A percentile compares a stretch with the other conserved stretches of the same genome.
Conservation (phyloP, 2,888 invertebrate species). For the Pollenia amentaria region DNA sequence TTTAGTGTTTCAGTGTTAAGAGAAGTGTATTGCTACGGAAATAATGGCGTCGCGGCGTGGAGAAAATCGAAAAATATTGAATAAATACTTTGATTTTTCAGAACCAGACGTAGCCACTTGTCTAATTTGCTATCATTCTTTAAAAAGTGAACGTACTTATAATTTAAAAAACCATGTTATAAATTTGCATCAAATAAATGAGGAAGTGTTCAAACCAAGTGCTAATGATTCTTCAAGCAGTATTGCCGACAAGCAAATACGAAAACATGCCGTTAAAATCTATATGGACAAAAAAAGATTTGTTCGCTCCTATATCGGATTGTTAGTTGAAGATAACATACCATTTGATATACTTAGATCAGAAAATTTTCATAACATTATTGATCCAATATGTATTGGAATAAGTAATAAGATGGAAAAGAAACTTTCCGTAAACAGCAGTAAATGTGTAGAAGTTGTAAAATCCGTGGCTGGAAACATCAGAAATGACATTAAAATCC, state of each 20-base stretch:
- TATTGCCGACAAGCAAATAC: background rate
- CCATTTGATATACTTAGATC: slow-evolving; percentile 54
- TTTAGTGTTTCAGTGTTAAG: too few relatives aligned
- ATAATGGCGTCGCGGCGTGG: too few relatives aligned
- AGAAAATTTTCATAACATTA: slow-evolving; percentile 47
- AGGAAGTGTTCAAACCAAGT: background rate
- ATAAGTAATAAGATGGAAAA: slow-evolving; percentile 22
- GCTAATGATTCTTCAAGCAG: background rate
- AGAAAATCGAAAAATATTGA: too few relatives aligned
- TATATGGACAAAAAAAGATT: too few relatives aligned
- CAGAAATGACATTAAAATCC: slow-evolving; percentile 28
- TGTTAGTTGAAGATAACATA: slow-evolving; percentile 41
- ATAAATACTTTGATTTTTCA: too few relatives aligned
- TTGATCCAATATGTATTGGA: slow-evolving; percentile 42
- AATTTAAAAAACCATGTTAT: background rate
- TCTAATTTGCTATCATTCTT: background rate
- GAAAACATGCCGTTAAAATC: slow-evolving; percentile 11
- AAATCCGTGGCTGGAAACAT: slow-evolving; percentile 16
- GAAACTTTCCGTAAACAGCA: slow-evolving; percentile 33
- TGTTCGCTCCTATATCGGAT: slow-evolving; percentile 17
- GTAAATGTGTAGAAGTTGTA: slow-evolving; percentile 42
- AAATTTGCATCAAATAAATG: background rate
- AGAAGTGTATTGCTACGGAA: too few relatives aligned
- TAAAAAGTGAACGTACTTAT: background rate
- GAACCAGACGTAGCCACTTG: too few relatives aligned